Conservation (phyloP, 1,140 invertebrate genomes). For the Pararge aegeria region DNA sequence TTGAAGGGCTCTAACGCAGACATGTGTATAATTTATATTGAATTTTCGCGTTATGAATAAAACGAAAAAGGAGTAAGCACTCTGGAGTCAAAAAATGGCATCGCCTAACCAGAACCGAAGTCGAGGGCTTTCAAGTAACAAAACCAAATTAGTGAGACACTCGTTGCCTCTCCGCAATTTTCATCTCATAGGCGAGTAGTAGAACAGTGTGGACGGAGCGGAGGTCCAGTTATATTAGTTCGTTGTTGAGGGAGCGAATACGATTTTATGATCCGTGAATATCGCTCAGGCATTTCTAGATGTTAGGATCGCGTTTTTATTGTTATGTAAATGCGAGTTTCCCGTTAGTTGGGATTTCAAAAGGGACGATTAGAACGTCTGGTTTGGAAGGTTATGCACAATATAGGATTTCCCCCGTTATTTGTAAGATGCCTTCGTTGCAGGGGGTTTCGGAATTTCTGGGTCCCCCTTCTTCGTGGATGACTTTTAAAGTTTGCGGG, state of each 20-base stretch:
- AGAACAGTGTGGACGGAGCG: slow-evolving; percentile 14
- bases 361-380: slow-evolving; percentile 77
- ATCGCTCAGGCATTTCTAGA: slow-evolving; percentile 77
- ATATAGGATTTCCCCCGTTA: slow-evolving; percentile 56
- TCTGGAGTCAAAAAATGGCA: slow-evolving; percentile 51
- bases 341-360: slow-evolving; percentile 77
- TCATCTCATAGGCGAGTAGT: slow-evolving; percentile 22
- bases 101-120: slow-evolving; percentile 44
- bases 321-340: slow-evolving; percentile 79
- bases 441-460: slow-evolving; percentile 51
- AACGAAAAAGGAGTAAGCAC: slow-evolving; percentile 32
- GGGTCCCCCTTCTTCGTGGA: slow-evolving; percentile 50
- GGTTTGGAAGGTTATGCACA: slow-evolving; percentile 73
- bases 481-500: slow-evolving; percentile 62
- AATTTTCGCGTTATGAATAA: slow-evolving; percentile 21
- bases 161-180: slow-evolving; percentile 30
- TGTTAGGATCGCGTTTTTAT: slow-evolving; percentile 78
- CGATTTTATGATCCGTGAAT: slow-evolving; percentile 79
- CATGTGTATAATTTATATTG: slow-evolving; percentile 4
- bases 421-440: slow-evolving; percentile 59
- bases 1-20: background rate
- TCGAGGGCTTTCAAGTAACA: slow-evolving; percentile 45
- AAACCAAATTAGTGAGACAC: slow-evolving; percentile 63
- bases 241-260: slow-evolving; percentile 53
- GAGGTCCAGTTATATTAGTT: slow-evolving; percentile 64